These are phyloP conservation scores for Ardeotis arabs DNA, from an alignment of 2,113 vertebrate species.

Conservation along the genomic window DNA sequence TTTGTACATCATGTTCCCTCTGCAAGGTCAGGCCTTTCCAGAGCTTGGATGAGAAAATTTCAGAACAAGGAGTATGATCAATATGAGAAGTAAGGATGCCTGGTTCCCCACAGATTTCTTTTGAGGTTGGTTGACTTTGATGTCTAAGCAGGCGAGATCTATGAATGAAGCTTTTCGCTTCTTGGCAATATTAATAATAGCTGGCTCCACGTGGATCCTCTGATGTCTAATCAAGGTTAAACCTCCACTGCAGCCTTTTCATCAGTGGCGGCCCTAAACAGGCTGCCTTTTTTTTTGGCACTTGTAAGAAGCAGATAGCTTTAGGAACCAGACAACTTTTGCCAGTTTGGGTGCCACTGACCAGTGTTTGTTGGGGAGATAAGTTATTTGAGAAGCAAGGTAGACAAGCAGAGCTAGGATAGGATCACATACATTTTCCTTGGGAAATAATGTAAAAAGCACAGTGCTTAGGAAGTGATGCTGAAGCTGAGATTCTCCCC, in stretches of 20 bases:
- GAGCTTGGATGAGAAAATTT: not conserved
- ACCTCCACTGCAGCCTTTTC: not conserved
- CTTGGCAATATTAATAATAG: conserved; percentile 26
- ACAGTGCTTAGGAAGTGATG: not conserved
- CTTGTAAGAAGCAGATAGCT: not conserved
- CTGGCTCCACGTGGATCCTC: not conserved
- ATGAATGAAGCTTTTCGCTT: conserved; percentile 40
- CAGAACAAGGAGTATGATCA: conserved; percentile 8
- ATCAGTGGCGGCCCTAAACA: not conserved
- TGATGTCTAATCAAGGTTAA: conserved; percentile 50
- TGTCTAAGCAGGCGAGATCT: conserved; percentile 16
- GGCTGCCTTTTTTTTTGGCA: not conserved
- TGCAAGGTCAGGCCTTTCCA: conserved; percentile 25
- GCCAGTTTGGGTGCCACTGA: not conserved
- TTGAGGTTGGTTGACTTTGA: conserved; percentile 43
- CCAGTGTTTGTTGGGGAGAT: not conserved
- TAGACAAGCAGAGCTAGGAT: not conserved
- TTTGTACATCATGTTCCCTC: not conserved
- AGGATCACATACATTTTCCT: not conserved
- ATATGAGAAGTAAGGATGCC: conserved; percentile 11
- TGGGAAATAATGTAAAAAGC: not conserved
- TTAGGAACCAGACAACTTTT: not conserved
- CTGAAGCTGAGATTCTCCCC: not conserved
- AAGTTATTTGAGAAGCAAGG: not conserved
- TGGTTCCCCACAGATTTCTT: conserved; percentile 42